Evolutionary conservation across 2,797 vertebrate species (phyloP).

Genomic region (Hozukius guyotensis): DNA sequence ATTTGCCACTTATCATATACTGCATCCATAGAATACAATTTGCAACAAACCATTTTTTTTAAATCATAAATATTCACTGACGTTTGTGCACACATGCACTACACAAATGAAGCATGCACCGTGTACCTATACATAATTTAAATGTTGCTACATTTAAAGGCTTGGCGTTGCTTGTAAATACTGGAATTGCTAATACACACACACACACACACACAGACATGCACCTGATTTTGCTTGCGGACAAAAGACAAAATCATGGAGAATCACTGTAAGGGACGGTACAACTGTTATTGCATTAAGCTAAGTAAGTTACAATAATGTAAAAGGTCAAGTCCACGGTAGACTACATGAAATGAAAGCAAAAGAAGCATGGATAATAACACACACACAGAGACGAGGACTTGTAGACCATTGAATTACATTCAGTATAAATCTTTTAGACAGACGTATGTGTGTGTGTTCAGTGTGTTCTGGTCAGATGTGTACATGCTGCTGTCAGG

Average conservation of each 20-base stretch:
- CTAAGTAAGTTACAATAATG: conserved; percentile 23
- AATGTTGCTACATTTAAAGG: neutral
- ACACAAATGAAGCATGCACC: neutral
- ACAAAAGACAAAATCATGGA: neutral
- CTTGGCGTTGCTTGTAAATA: neutral
- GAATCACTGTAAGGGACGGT: neutral
- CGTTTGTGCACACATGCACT: neutral
- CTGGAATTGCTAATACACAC: neutral
- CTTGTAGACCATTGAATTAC: conserved; percentile 22
- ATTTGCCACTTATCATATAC: neutral
- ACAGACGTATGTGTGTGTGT: conserved; percentile 4
- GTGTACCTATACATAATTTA: neutral
- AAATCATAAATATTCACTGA: neutral
- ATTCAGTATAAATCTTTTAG: conserved; percentile 46
- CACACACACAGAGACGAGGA: neutral
- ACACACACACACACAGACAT: neutral
- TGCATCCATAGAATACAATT: neutral
- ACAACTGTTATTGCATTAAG: conserved; percentile 23
- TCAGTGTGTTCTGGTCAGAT: conserved; percentile 20
- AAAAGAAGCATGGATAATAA: neutral
- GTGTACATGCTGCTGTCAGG: conserved; percentile 17
- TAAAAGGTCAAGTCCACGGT: neutral
- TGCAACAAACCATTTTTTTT: neutral
- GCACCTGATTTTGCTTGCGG: neutral
- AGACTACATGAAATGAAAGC: neutral